These are phyloP conservation scores for Cacatua alba DNA, from an alignment of 2,113 vertebrate species.

Conservation along the genomic window DNA sequence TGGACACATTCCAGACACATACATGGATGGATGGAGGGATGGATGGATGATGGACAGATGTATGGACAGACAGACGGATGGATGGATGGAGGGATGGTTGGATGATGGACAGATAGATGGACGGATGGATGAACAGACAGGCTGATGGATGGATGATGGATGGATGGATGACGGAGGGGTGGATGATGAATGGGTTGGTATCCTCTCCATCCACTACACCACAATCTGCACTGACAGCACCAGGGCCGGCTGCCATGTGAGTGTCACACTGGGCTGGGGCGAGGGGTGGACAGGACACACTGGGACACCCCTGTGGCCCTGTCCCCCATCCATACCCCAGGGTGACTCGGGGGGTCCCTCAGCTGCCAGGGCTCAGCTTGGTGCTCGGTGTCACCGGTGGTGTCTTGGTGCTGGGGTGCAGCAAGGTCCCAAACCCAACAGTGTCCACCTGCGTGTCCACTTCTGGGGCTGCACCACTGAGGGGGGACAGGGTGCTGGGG, in stretches of 20 bases:
- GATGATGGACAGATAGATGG: no score
- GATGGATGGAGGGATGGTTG: background rate
- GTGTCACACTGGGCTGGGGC: rapidly evolving
- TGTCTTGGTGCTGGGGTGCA: background rate
- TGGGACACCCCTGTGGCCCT: rapidly evolving
- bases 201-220: background rate
- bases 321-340: background rate
- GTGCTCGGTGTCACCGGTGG: slow-evolving; percentile 36
- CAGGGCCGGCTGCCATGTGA: background rate
- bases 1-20: no score
- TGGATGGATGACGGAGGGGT: rapidly evolving
- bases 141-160: no score
- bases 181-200: background rate
- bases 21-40: no score
- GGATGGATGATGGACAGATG: background rate
- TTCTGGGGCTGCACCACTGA: background rate
- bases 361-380: background rate
- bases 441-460: slow-evolving; percentile 10
- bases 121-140: no score
- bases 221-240: background rate
- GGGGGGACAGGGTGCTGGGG: background rate
- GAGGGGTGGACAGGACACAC: rapidly evolving
- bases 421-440: background rate
- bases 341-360: slow-evolving; percentile 16
- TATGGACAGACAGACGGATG: background rate